phyloP scores from a whole-genome alignment of 2,888 invertebrate species.

The Cancer borealis region DNA sequence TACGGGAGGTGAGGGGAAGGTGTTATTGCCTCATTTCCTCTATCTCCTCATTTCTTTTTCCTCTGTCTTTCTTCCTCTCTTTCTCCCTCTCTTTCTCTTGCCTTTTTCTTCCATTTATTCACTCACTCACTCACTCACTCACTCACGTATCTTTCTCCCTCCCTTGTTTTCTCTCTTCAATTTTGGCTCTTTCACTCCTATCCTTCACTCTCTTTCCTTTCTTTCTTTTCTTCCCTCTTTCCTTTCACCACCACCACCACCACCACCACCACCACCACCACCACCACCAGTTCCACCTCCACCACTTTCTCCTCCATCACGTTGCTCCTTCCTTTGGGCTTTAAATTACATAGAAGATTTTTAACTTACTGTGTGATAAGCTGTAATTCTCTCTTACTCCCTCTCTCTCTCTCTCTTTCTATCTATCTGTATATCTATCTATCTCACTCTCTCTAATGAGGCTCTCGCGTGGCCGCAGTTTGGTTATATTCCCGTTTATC shows the following conservation, averaged over 20 bases:
- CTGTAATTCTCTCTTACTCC: not conserved
- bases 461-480: not conserved
- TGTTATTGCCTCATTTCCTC: not conserved
- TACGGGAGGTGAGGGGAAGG: not conserved
- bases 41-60: constrained; percentile 7
- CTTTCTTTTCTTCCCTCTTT: not conserved
- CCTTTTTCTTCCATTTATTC: not conserved
- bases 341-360: constrained; percentile 1
- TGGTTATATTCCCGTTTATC: not conserved
- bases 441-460: constrained; percentile 17
- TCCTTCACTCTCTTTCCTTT: not conserved
- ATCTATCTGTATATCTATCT: constrained; percentile 10
- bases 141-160: not conserved
- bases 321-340: not conserved
- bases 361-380: not conserved
- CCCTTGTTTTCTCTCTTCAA: not conserved
- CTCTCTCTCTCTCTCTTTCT: constrained; percentile 37
- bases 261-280: not conserved
- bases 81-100: not conserved
- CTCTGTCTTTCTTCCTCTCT: not conserved
- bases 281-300: not conserved
- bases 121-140: no score
- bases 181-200: not conserved
- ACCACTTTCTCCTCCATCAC: not conserved
- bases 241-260: not conserved